These are phyloP conservation scores for Andrena bucephala DNA, from an alignment of 2,888 invertebrate species.

Conservation along the genomic window DNA sequence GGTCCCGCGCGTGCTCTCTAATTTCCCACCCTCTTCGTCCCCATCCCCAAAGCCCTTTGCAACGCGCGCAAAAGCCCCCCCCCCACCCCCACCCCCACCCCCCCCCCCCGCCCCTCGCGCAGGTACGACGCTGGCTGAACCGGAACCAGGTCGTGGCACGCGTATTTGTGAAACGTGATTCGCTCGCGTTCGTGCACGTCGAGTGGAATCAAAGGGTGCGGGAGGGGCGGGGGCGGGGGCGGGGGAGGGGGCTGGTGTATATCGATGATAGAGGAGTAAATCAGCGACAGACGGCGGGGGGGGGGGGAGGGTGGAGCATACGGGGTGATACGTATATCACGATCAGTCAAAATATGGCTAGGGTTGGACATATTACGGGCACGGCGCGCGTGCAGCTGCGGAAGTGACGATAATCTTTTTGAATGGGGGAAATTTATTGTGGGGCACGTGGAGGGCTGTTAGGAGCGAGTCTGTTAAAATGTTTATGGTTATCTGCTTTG, in stretches of 20 bases:
- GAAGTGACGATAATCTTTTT: too few species aligned
- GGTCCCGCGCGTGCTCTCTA: slow-evolving; percentile 45
- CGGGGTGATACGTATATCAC: slow-evolving; percentile 2
- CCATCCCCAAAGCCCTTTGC: slow-evolving; percentile 32
- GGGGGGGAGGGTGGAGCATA: background rate
- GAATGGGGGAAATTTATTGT: too few species aligned
- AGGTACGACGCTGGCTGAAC: slow-evolving; percentile 38
- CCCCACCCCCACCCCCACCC: too few species aligned
- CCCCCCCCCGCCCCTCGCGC: too few species aligned
- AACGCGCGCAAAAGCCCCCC: slow-evolving; percentile 19
- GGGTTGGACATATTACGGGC: too few species aligned
- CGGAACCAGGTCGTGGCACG: slow-evolving; percentile 46
- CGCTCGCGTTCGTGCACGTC: slow-evolving; percentile 47
- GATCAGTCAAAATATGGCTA: background rate
- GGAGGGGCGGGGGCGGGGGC: too few species aligned
- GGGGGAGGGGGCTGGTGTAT: background rate
- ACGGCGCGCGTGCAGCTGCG: too few species aligned
- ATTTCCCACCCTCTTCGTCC: slow-evolving; percentile 37
- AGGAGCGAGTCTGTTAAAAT: too few species aligned
- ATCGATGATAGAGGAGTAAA: slow-evolving; percentile 41
- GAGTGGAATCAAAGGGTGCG: slow-evolving; percentile 39
- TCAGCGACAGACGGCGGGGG: slow-evolving; percentile 23
- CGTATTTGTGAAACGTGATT: slow-evolving; percentile 65
- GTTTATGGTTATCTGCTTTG: too few species aligned
- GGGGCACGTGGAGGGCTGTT: too few species aligned